A percentile compares a stretch with the other conserved stretches of the same genome.
These are phyloP conservation scores for Coranthus polyacanthus DNA, from an alignment of 2,797 vertebrate species.

Conservation along the genomic window DNA sequence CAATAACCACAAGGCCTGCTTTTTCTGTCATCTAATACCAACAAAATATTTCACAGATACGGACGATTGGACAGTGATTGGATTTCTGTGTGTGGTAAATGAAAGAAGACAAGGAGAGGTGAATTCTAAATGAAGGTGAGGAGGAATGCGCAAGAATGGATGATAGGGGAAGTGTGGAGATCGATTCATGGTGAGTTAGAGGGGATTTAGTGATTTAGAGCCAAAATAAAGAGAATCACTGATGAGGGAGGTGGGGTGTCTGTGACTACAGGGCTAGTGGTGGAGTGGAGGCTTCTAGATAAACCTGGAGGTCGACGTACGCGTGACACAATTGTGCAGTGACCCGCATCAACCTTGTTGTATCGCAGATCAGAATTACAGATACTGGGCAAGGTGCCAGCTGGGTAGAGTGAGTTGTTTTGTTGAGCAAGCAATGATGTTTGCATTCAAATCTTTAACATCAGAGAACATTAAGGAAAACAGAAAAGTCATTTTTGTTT, in stretches of 20 bases:
- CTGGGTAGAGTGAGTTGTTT: constrained; percentile 32
- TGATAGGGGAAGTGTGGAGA: constrained; percentile 55
- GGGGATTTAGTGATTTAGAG: constrained; percentile 70
- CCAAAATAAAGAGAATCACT: constrained; percentile 62
- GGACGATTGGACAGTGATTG: constrained; percentile 80
- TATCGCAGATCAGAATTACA: constrained; percentile 28
- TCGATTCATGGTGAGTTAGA: constrained; percentile 72
- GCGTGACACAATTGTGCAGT: constrained; percentile 27
- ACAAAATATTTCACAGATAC: constrained; percentile 81
- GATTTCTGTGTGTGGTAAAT: constrained; percentile 78
- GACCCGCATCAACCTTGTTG: constrained; percentile 66
- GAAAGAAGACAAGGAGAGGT: constrained; percentile 75
- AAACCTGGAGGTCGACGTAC: constrained; percentile 18
- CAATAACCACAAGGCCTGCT: constrained; percentile 54
- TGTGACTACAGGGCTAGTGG: constrained; percentile 28
- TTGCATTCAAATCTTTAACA: constrained; percentile 33
- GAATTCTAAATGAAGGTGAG: constrained; percentile 73
- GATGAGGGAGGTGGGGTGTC: constrained; percentile 37
- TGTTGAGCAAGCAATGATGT: constrained; percentile 11
- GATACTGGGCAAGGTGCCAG: constrained; percentile 47
- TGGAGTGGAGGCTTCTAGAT: constrained; percentile 22
- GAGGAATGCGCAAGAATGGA: constrained; percentile 61
- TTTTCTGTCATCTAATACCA: constrained; percentile 76
- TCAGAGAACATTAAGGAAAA: constrained; percentile 12
- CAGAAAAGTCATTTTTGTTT: not conserved